Evolutionary conservation across 53 echinoderm and acorn worm species (phyloP), one percentile per base, ranked within the genome.

Genomic region (Mesocentrotus franciscanus): DNA sequence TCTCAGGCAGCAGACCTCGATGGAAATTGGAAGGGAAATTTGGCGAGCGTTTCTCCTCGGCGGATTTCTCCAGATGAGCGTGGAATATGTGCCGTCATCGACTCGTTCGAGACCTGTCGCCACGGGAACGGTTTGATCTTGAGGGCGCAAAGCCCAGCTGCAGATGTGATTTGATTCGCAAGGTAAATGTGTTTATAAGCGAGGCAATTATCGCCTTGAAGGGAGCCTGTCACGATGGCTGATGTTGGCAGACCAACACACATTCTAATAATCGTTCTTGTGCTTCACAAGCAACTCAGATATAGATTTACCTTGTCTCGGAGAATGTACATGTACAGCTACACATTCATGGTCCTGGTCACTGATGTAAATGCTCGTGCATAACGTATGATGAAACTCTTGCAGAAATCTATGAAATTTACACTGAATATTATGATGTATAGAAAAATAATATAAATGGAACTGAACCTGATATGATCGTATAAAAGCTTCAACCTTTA

Each of bases 121-220:
- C 57, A 87, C 87, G 87, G 87, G 87, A 87, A 87, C 58, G 58
- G 58, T 87, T 87, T 58, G 87, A 58, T 87, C 87, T 87, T 27
- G 87, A 87, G 91, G 91, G 91, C n/a, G 20, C 91, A 7, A 22
- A 33, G 27, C 27, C 33, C 91, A 91, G 91, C 91, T 91, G 91
- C 66, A 61, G 20, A 91, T 91, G 66, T 35, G 91, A 66, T 91
- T 61, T 91, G 66, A 36, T 91, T 64, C 20, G 61, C 64, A 91
- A 36, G 91, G 91, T 66, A 64, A 91, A 91, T 91, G 91, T 62
- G 91, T 91, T 91, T 91, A 66, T 91, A 91, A 91, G 91, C 87
- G 87, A 87, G 57, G 87, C 87, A 87, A 87, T 87, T 87, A 81
- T 81, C n/a, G 58, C 26, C 29, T 57, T 56, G 87, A 57, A 56